Percentiles rank a stretch among this genome's conserved stretches.
Evolutionary conservation across 2,797 vertebrate species (phyloP).

Genomic region (Crenuchus spilurus): DNA sequence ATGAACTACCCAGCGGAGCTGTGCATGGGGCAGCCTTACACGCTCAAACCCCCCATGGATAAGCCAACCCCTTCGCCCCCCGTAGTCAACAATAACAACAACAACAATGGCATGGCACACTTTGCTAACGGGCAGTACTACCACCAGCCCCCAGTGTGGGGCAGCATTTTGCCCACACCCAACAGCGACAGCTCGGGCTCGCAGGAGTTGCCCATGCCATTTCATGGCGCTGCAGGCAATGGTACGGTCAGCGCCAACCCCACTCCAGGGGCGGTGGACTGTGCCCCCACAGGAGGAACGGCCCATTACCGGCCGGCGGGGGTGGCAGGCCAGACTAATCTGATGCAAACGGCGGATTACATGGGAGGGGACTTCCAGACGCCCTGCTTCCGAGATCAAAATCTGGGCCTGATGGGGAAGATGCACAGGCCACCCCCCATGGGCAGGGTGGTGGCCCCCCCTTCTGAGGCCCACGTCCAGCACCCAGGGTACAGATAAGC

Average conservation of each 20-base stretch:
- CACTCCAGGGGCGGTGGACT: slow-evolving; percentile 83
- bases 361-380: slow-evolving; percentile 97
- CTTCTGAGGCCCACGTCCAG: slow-evolving; percentile 91
- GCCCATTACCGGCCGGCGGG: slow-evolving; percentile 90
- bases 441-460: slow-evolving; percentile 78
- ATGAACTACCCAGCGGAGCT: slow-evolving; percentile 91
- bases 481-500: slow-evolving; percentile 99
- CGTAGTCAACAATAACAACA: slow-evolving; percentile 74
- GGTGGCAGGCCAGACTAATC: slow-evolving; percentile 87
- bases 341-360: slow-evolving; percentile 98
- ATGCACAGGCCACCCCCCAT: slow-evolving; percentile 92
- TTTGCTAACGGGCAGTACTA: slow-evolving; percentile 97
- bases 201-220: slow-evolving; percentile 94
- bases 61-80: slow-evolving; percentile 94
- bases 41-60: slow-evolving; percentile 90
- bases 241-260: slow-evolving; percentile 76
- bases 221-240: slow-evolving; percentile 80
- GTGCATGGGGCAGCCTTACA: slow-evolving; percentile 93
- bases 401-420: slow-evolving; percentile 93
- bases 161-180: slow-evolving; percentile 96
- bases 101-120: slow-evolving; percentile 84
- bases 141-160: slow-evolving; percentile 90
- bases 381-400: slow-evolving; percentile 98
- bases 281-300: slow-evolving; percentile 82
- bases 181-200: slow-evolving; percentile 99